These are phyloP conservation scores for Philopotamus ludificatus DNA, from an alignment of 1,140 invertebrate genomes.

Conservation along the genomic window DNA sequence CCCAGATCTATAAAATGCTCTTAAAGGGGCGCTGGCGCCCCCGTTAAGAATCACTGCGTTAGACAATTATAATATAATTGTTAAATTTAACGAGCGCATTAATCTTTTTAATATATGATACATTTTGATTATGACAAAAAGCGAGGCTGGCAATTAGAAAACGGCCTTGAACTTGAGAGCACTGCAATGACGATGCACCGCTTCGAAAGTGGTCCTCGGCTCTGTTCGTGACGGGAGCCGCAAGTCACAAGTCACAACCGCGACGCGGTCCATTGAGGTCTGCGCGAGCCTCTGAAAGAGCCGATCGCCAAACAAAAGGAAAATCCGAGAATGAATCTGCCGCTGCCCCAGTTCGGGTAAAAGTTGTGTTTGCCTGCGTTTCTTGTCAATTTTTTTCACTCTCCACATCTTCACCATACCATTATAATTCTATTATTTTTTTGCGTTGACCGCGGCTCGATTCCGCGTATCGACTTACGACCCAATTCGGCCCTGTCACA, in stretches of 20 bases:
- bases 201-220: background rate
- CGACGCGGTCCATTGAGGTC: background rate
- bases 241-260: background rate
- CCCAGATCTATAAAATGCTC: too few relatives aligned
- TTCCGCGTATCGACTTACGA: constrained; percentile 1
- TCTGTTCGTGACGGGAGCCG: background rate
- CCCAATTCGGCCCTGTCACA: background rate
- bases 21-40: too few relatives aligned
- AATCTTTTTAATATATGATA: too few relatives aligned
- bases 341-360: constrained; percentile 3
- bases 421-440: background rate
- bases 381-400: background rate
- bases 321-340: constrained; percentile 1
- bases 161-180: background rate
- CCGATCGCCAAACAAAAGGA: constrained; percentile 5
- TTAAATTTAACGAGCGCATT: too few relatives aligned
- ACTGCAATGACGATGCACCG: background rate
- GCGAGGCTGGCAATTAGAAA: too few relatives aligned
- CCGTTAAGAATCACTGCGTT: too few relatives aligned
- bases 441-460: background rate
- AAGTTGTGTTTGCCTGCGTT: background rate
- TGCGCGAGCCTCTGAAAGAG: too few relatives aligned
- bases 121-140: too few relatives aligned
- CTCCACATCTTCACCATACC: too few relatives aligned
- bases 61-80: too few relatives aligned